phyloP scores from a whole-genome alignment of 30 jellyfish, hydroid and myxozoan species.

The Aurelia coerulea region DNA sequence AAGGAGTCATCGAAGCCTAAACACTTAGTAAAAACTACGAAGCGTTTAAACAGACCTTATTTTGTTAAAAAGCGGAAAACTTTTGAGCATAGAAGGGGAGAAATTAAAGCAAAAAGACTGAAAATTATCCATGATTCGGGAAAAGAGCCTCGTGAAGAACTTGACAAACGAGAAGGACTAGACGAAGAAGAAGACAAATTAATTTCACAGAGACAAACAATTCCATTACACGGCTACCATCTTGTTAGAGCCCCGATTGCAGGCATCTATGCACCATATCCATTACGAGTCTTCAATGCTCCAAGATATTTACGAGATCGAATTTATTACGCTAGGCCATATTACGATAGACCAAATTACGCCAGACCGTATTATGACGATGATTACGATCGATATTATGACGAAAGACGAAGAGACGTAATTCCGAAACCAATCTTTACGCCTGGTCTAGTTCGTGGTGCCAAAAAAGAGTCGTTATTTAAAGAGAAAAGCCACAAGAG shows the following conservation, averaged over 20 bases:
- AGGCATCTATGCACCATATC: constrained; percentile 13
- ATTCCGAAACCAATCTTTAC: constrained; percentile 26
- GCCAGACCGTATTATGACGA: neutral
- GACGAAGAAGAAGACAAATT: too few relatives aligned
- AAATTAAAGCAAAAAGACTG: too few relatives aligned
- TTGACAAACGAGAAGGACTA: too few relatives aligned
- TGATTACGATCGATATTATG: constrained; percentile 20
- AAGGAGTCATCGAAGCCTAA: too few relatives aligned
- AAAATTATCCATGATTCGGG: too few relatives aligned
- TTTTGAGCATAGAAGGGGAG: too few relatives aligned
- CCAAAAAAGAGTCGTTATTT: constrained; percentile 24
- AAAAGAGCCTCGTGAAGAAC: too few relatives aligned
- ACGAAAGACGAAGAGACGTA: constrained; percentile 16
- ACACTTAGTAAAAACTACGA: too few relatives aligned
- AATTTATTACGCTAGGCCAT: constrained; percentile 7
- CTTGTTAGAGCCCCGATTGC: constrained; percentile 27
- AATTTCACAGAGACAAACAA: too few relatives aligned
- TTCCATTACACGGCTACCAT: constrained; percentile 15
- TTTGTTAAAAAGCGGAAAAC: too few relatives aligned
- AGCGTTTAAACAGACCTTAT: too few relatives aligned
- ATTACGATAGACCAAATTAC: constrained; percentile 1
- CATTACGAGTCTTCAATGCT: neutral
- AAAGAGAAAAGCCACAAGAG: constrained; percentile 9
- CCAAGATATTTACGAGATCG: constrained; percentile 26
- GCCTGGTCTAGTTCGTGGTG: constrained; percentile 12